Conservation (phyloP, 2,888 invertebrate species). For the Drosophila nr. perissopoda region DNA sequence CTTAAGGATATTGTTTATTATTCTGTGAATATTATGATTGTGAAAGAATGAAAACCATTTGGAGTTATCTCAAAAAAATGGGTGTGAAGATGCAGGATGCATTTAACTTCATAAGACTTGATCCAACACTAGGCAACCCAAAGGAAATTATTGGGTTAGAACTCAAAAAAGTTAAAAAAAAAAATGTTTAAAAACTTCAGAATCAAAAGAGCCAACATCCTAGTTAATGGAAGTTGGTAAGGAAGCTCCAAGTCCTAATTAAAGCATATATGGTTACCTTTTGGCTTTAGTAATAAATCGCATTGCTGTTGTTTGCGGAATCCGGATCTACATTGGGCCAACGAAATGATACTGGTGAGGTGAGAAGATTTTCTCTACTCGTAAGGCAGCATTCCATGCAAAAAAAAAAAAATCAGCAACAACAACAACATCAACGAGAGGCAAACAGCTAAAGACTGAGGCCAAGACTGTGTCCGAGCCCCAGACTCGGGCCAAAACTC, state of each 20-base stretch:
- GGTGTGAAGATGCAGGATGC: background rate
- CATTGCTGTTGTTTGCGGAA: conserved; percentile 32
- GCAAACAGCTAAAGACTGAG: conserved; percentile 14
- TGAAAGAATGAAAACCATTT: background rate
- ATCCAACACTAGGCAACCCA: background rate
- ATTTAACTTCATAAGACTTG: background rate
- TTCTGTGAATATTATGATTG: background rate
- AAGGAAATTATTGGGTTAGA: background rate
- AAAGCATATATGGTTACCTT: conserved; percentile 26
- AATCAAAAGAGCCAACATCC: background rate
- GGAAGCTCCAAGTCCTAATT: conserved; percentile 15
- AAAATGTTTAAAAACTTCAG: background rate
- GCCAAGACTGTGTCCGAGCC: conserved; percentile 35
- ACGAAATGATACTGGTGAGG: conserved; percentile 59
- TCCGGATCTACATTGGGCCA: conserved; percentile 56
- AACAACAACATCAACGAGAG: conserved; percentile 29
- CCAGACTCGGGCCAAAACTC: conserved; percentile 63
- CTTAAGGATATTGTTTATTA: background rate
- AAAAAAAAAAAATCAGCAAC: conserved; percentile 18
- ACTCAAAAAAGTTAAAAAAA: background rate
- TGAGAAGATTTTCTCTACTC: conserved; percentile 80
- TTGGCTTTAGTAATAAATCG: conserved; percentile 41
- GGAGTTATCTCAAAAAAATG: background rate
- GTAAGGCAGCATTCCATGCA: conserved; percentile 78
- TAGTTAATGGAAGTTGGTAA: background rate